phyloP scores from a whole-genome alignment of 2,113 vertebrate species.

The Platysteira castanea region DNA sequence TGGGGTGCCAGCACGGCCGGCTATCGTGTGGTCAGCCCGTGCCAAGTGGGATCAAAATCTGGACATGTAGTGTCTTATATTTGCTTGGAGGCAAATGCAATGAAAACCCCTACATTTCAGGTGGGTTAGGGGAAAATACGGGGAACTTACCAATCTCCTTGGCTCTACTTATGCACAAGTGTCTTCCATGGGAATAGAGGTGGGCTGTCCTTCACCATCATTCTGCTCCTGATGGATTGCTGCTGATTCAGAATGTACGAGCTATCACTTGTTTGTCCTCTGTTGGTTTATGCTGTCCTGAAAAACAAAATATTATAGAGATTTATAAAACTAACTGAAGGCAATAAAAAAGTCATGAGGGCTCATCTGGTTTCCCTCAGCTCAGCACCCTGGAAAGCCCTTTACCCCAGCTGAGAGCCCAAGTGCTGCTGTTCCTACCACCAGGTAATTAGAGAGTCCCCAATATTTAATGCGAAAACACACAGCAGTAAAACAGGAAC shows the following conservation, averaged over 20 bases:
- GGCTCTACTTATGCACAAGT: background rate
- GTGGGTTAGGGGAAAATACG: background rate
- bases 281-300: background rate
- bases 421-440: background rate
- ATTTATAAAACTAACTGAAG: background rate
- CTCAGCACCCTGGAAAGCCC: background rate
- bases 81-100: background rate
- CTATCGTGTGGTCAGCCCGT: accelerated
- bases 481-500: background rate
- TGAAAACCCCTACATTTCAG: background rate
- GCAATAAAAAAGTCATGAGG: background rate
- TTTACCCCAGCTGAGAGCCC: background rate
- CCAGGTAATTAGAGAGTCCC: background rate
- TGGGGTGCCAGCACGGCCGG: background rate
- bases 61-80: accelerated
- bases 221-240: background rate
- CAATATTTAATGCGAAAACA: background rate
- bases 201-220: background rate
- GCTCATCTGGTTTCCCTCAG: background rate
- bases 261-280: background rate
- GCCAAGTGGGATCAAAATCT: background rate
- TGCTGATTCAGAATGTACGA: accelerated
- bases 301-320: background rate
- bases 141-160: background rate
- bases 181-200: accelerated